phyloP scores from a whole-genome alignment of 2,113 vertebrate genomes.

The Mungos mungo region DNA sequence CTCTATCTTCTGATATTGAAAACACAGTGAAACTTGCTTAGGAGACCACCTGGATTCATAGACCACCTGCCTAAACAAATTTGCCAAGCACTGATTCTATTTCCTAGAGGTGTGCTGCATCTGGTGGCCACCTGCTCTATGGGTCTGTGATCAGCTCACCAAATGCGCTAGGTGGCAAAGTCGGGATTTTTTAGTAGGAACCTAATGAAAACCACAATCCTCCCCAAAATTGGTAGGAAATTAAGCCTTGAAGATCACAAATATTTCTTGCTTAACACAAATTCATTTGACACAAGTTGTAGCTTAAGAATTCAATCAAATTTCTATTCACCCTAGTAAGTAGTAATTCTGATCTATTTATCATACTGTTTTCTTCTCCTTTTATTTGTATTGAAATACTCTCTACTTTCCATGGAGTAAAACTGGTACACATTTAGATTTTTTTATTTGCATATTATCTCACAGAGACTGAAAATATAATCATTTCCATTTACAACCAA shows the following conservation, averaged over 20 bases:
- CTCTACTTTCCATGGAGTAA: not conserved
- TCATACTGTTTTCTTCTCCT: not conserved
- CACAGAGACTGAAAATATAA: slow-evolving; percentile 28
- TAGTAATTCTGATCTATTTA: not conserved
- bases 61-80: slow-evolving; percentile 35
- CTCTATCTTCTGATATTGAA: not conserved
- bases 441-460: slow-evolving; percentile 30
- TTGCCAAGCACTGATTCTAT: not conserved
- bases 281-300: not conserved
- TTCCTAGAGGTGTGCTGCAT: not conserved
- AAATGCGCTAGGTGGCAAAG: not conserved
- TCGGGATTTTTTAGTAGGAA: not conserved
- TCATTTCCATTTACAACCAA: slow-evolving; percentile 15
- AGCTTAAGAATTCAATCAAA: slow-evolving; percentile 6
- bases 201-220: not conserved
- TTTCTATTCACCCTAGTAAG: not conserved
- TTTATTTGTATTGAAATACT: not conserved
- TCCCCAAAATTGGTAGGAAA: not conserved
- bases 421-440: not conserved
- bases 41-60: not conserved
- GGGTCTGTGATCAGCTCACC: not conserved
- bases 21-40: slow-evolving; percentile 36
- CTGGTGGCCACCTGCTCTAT: not conserved
- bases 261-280: slow-evolving; percentile 44
- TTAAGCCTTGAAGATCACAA: not conserved